Conservation (phyloP, 2,797 vertebrate genomes). For the Sebastiscus tertius region DNA sequence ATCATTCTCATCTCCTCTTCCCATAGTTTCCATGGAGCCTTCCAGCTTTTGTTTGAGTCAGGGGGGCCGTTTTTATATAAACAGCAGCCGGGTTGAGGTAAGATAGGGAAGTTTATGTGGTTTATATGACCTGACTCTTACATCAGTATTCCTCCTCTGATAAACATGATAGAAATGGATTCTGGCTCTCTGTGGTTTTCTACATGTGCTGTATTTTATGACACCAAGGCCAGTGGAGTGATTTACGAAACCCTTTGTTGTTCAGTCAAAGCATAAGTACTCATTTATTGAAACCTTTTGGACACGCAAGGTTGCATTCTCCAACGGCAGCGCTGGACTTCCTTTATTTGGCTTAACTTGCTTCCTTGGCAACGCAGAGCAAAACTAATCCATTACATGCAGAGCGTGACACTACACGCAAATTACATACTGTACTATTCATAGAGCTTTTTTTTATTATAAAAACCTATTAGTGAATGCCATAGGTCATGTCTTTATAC, state of each 20-base stretch:
- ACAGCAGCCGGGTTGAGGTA: constrained; percentile 58
- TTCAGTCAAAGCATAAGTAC: background rate
- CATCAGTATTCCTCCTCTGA: constrained; percentile 36
- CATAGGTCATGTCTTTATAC: background rate
- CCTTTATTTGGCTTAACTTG: constrained; percentile 4
- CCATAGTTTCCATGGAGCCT: constrained; percentile 48
- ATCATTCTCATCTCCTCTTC: constrained; percentile 42
- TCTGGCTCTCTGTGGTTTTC: background rate
- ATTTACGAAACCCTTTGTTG: constrained; percentile 22
- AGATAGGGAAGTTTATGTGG: constrained; percentile 41
- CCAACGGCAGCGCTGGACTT: background rate
- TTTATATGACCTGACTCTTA: constrained; percentile 37
- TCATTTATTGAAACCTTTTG: constrained; percentile 38
- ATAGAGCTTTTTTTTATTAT: constrained; percentile 1
- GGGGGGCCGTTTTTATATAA: constrained; percentile 54
- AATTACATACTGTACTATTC: constrained; percentile 9
- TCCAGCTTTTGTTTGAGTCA: constrained; percentile 64
- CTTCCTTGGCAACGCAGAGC: constrained; percentile 16
- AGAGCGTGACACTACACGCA: background rate
- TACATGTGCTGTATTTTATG: constrained; percentile 19
- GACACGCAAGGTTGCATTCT: background rate
- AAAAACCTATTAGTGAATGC: background rate
- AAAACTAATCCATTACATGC: constrained; percentile 28
- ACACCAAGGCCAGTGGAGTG: background rate
- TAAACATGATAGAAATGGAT: constrained; percentile 37